phyloP scores from a whole-genome alignment of 2,888 invertebrate genomes.

The Yponomeuta plumbellus region DNA sequence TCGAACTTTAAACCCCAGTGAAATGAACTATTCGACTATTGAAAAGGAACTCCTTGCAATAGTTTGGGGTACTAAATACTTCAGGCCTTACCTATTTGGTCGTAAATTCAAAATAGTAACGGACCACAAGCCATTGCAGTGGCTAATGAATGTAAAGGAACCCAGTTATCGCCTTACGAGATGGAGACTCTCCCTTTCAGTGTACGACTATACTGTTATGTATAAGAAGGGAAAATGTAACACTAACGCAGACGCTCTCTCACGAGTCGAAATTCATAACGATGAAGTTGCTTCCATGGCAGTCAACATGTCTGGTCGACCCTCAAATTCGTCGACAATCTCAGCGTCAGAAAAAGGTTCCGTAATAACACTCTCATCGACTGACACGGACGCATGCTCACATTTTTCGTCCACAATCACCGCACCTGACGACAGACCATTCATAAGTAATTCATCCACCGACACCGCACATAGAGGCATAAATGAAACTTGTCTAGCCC shows the following conservation, averaged over 20 bases:
- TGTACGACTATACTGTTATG: slow-evolving; percentile 24
- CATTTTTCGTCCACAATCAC: slow-evolving; percentile 28
- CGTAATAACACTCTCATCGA: too few relatives aligned
- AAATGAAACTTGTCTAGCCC: slow-evolving; percentile 10
- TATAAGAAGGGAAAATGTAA: slow-evolving; percentile 24
- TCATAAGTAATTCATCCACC: not conserved
- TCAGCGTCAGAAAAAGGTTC: too few relatives aligned
- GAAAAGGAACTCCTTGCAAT: slow-evolving; percentile 40
- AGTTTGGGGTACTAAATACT: slow-evolving; percentile 32
- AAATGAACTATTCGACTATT: slow-evolving; percentile 27
- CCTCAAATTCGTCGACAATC: too few relatives aligned
- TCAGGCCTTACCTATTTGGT: slow-evolving; percentile 36
- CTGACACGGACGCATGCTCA: slow-evolving; percentile 31
- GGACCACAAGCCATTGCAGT: slow-evolving; percentile 40
- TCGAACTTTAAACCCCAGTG: slow-evolving; percentile 32
- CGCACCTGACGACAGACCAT: slow-evolving; percentile 31
- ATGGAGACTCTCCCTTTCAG: slow-evolving; percentile 34
- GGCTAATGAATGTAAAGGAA: slow-evolving; percentile 35
- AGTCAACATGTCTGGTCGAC: too few relatives aligned
- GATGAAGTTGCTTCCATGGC: slow-evolving; percentile 35
- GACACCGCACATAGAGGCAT: slow-evolving; percentile 16
- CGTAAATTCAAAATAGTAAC: slow-evolving; percentile 38
- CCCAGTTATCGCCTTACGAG: slow-evolving; percentile 32
- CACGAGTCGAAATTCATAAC: too few relatives aligned
- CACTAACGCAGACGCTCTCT: slow-evolving; percentile 29